These are phyloP conservation scores for Pyrocoelia pectoralis DNA, from an alignment of 2,888 invertebrate genomes.

Conservation along the genomic window DNA sequence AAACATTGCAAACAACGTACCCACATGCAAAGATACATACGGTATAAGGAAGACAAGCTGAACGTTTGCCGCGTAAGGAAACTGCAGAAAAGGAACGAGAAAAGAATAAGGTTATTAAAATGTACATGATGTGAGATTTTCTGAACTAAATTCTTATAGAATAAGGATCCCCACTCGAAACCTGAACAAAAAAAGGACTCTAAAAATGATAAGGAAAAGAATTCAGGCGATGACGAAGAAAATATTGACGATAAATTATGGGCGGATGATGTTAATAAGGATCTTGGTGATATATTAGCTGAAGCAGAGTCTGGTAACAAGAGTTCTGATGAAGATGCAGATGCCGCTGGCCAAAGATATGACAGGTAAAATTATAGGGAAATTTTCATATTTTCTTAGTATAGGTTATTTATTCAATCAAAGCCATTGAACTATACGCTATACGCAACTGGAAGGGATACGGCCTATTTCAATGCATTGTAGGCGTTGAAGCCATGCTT, in stretches of 20 bases:
- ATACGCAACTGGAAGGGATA: too few relatives aligned
- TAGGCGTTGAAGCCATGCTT: too few relatives aligned
- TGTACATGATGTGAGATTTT: not conserved
- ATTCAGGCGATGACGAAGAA: conserved; percentile 55
- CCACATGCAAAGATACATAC: conserved; percentile 80
- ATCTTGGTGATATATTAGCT: conserved; percentile 77
- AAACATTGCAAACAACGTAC: conserved; percentile 77
- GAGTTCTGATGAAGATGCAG: conserved; percentile 74
- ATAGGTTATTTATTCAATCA: too few relatives aligned
- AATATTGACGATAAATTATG: conserved; percentile 75
- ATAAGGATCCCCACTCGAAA: conserved; percentile 27
- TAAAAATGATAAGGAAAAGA: conserved; percentile 43
- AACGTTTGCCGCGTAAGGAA: conserved; percentile 71
- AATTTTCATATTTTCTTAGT: too few relatives aligned
- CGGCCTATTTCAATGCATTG: too few relatives aligned
- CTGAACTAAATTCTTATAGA: not conserved
- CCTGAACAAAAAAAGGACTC: conserved; percentile 36
- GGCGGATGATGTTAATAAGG: conserved; percentile 81
- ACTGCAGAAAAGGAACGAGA: conserved; percentile 62
- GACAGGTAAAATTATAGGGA: conserved; percentile 50
- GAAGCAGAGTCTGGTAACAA: conserved; percentile 69
- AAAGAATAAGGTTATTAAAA: conserved; percentile 58
- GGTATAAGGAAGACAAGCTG: conserved; percentile 80
- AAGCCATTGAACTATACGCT: too few relatives aligned
- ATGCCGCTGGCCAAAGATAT: conserved; percentile 64